Conservation (phyloP, 2,888 invertebrate species). For the Lomographa bimaculata region DNA sequence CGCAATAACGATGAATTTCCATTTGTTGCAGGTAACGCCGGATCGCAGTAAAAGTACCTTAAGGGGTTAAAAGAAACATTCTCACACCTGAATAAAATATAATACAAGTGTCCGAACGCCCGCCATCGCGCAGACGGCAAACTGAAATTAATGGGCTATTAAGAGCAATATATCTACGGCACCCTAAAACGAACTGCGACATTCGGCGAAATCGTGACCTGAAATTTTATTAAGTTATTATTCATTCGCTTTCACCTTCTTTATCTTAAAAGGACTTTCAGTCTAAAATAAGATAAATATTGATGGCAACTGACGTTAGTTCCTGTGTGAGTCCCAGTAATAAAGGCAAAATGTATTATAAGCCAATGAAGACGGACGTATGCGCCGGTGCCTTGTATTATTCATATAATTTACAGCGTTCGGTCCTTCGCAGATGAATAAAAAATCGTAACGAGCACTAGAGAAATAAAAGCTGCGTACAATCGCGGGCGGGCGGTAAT, state of each 20-base stretch:
- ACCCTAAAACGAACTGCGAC: conserved; percentile 25
- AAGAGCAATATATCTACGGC: conserved; percentile 27
- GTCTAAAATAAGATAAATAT: too few relatives aligned
- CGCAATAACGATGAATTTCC: conserved; percentile 17
- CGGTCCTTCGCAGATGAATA: conserved; percentile 32
- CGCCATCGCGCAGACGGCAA: conserved; percentile 21
- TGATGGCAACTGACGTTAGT: background rate
- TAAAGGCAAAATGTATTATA: conserved; percentile 3
- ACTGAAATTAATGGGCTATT: conserved; percentile 40
- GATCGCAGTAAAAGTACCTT: conserved; percentile 13
- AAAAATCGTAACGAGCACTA: conserved; percentile 32
- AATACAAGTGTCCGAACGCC: conserved; percentile 17
- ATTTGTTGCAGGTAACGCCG: conserved; percentile 23
- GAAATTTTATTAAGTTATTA: conserved; percentile 39
- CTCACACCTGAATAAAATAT: conserved; percentile 30
- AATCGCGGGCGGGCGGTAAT: conserved; percentile 9
- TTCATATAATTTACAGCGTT: conserved; percentile 36
- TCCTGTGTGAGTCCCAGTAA: background rate
- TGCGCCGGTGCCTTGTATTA: conserved; percentile 26
- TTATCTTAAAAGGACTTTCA: too few relatives aligned
- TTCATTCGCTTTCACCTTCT: conserved; percentile 18
- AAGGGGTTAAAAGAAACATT: conserved; percentile 27
- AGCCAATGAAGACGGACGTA: conserved; percentile 6
- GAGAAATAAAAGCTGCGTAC: conserved; percentile 22
- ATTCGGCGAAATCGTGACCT: conserved; percentile 37